Evolutionary conservation across 2,888 invertebrate species (phyloP), one percentile per base, ranked within the genome.

Genomic region (Callyntrura sp.): DNA sequence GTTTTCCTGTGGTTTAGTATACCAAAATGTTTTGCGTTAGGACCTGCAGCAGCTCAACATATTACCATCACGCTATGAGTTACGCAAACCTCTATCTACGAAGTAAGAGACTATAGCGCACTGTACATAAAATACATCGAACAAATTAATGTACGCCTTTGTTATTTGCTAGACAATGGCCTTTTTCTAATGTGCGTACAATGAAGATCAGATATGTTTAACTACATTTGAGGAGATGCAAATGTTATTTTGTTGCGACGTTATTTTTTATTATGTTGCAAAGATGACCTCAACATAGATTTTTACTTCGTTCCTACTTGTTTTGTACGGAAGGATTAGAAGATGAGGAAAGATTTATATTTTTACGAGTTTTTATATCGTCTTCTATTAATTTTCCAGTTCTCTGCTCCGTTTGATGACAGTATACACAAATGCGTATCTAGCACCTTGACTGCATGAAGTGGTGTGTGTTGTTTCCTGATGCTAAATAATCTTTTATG

Each of bases 211-310:
- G n/a, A n/a, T n/a, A n/a, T n/a, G n/a, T n/a, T n/a, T n/a, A n/a
- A n/a, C n/a, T n/a, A n/a, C n/a, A n/a, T n/a, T 23, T 62, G 25
- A 0, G 62, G 28, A 28, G 62, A 62, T 28, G 62, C 25, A 23
- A 62, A 43, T 20, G 6, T 62, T 62, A 1, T 70, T 0, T 70
- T 45, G 4, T 35, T n/a, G 3, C 17, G 68, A 62, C 57, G 62
- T 0, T n/a, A 60, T 43, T 65, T 43, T 82, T 65, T 51, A 48
- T 9, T 6, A 25, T 43, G 35, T 9, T 17, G 62, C 9, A 57
- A 20, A 35, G 25, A 76, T 83, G 88, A 83, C 88, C 88, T 88
- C 83, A 88, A 57, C 88, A 88, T 17, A 82, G 62, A 83, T 83
- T 81, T 60, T 60, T 86, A 60, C n/a, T 68, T 65, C 68, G n/a